Evolutionary conservation across 2,888 invertebrate genomes (phyloP), one percentile per base, ranked within the genome.

Genomic region (Dioctria linearis): DNA sequence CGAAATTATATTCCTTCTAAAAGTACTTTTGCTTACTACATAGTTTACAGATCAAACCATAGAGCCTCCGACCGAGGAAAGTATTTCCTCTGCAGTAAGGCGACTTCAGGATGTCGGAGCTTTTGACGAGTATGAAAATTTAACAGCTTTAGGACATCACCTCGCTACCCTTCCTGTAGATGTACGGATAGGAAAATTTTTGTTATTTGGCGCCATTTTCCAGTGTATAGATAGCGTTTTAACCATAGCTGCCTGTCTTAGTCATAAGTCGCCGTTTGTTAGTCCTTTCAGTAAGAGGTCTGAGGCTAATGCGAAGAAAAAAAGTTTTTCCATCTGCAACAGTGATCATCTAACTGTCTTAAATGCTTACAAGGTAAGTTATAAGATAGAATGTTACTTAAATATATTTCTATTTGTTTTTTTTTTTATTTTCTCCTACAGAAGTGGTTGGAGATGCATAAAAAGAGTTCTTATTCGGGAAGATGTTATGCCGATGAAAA

Each of bases 331-430:
- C 0, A 92, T 93, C 67, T 93, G 93, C 0, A 94, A 93, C 86
- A 97, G 97, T 86, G 98, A 98, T 88, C 98, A 98, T 87, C 90
- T 98, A 84, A 95, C 96, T 0, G 93, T 95, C 6, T 90, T 98
- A 46, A 91, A 94, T 86, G 96, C 96, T 0, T 97, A 97, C 86
- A 93, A 94, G 90, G 95, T 95, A 75, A 83, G 83, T 25, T 25
- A 25, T 25, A 25, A 51, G 13, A n/a, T n/a, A 46, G 8, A 46
- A 46, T 46, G 5, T 46, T 46, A 46, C 8, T 46, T 46, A 46
- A 46, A 46, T 46, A 46, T 8, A 46, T 6, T 2, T 8, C 46
- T 6, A 25, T 49, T 66, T 8, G 9, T 66, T 4, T 25, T 46
- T 66, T 4, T 25, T 46, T 65, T 82, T 40, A 49, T 86, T 85